Evolutionary conservation across 2,888 invertebrate species (phyloP).

Genomic region (Caenorhabditis drosophilae): DNA sequence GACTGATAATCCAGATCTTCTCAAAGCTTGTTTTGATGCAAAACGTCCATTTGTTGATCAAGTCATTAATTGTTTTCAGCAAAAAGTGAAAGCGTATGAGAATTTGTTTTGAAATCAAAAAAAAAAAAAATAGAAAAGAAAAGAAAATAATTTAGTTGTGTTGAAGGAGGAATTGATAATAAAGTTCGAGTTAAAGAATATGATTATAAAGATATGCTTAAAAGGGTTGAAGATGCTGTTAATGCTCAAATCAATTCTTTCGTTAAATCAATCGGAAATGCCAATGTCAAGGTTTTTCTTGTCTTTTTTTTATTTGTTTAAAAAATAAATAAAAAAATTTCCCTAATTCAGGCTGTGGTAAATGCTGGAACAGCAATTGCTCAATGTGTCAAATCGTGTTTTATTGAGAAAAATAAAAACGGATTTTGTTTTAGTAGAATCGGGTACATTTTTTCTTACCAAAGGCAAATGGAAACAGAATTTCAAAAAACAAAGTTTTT

Average conservation of each 20-base stretch:
- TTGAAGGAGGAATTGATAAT: slow-evolving; percentile 37
- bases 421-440: slow-evolving; percentile 61
- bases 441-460: slow-evolving; percentile 30
- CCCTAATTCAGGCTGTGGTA: slow-evolving; percentile 35
- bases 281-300: slow-evolving; percentile 48
- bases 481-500: neutral
- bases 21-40: slow-evolving; percentile 54
- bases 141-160: slow-evolving; percentile 26
- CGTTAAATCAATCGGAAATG: slow-evolving; percentile 46
- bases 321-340: neutral
- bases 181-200: slow-evolving; percentile 54
- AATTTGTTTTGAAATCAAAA: neutral
- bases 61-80: slow-evolving; percentile 54
- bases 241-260: slow-evolving; percentile 52
- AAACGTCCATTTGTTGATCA: slow-evolving; percentile 54
- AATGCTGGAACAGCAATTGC: slow-evolving; percentile 57
- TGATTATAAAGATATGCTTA: slow-evolving; percentile 56
- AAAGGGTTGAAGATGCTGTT: slow-evolving; percentile 53
- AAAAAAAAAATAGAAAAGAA: neutral
- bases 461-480: neutral
- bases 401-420: slow-evolving; percentile 57
- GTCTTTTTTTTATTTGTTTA: too few relatives aligned
- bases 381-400: slow-evolving; percentile 61
- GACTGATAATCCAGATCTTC: slow-evolving; percentile 44
- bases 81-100: slow-evolving; percentile 53